These are phyloP conservation scores for Eudorcas thomsonii DNA, from an alignment of 2,113 vertebrate species.

Conservation along the genomic window DNA sequence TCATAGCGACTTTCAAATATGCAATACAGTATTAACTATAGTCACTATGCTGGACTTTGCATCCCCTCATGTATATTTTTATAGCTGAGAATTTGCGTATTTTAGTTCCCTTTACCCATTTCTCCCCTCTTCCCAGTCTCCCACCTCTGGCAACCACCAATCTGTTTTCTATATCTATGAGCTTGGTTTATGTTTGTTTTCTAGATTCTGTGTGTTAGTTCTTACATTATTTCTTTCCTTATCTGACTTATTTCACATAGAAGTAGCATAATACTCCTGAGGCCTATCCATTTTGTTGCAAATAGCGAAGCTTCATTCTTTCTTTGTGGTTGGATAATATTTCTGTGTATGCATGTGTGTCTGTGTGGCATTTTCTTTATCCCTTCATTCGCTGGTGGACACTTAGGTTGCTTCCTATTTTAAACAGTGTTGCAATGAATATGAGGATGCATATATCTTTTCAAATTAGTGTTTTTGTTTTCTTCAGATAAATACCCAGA, in stretches of 20 bases:
- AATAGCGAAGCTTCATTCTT: neutral
- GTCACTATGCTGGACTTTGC: neutral
- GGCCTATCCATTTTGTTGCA: neutral
- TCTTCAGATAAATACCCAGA: neutral
- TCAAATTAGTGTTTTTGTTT: neutral
- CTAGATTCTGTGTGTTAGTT: neutral
- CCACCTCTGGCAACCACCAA: neutral
- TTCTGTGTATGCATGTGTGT: neutral
- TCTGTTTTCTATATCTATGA: neutral
- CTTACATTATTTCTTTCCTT: neutral
- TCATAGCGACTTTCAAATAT: neutral
- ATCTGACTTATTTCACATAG: neutral
- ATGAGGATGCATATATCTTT: neutral
- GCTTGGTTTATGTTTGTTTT: neutral
- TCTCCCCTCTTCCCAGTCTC: neutral
- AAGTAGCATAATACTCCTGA: neutral
- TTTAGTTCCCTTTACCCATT: neutral
- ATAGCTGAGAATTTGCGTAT: neutral
- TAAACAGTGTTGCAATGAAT: neutral
- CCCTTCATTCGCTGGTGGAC: neutral
- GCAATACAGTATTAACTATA: neutral
- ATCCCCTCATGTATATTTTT: neutral
- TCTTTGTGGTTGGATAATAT: neutral
- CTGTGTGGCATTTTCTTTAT: neutral
- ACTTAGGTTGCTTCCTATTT: neutral